These are phyloP conservation scores for Thripadectes ignobilis DNA, from an alignment of 2,797 vertebrate species.

Conservation along the genomic window DNA sequence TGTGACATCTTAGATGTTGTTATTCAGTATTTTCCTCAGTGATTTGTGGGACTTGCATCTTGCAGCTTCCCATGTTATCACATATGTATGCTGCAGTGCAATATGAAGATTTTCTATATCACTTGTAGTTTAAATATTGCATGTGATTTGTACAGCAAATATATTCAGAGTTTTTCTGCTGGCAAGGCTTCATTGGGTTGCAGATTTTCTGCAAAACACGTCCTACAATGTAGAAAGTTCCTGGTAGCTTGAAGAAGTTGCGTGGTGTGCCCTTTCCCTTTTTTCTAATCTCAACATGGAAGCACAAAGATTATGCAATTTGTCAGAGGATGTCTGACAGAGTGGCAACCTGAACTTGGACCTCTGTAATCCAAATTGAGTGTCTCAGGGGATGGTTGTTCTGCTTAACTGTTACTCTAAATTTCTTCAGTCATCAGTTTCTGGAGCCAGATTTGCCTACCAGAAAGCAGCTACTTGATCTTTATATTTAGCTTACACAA, in stretches of 20 bases:
- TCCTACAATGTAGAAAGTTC: background rate
- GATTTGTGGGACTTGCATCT: background rate
- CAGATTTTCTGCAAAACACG: background rate
- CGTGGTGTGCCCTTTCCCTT: background rate
- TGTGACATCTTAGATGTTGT: background rate
- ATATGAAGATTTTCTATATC: background rate
- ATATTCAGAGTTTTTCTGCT: background rate
- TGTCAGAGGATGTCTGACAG: background rate
- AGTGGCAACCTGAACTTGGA: constrained; percentile 8
- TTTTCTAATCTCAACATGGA: background rate
- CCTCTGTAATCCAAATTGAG: background rate
- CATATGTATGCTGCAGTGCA: background rate
- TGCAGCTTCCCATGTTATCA: background rate
- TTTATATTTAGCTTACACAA: background rate
- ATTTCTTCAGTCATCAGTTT: background rate
- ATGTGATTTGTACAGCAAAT: background rate
- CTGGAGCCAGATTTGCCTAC: background rate
- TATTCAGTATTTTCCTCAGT: background rate
- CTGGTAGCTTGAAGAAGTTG: background rate
- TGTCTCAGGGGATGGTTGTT: background rate
- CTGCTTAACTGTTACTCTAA: background rate
- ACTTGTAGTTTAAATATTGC: background rate
- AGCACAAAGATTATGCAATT: background rate
- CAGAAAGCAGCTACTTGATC: background rate
- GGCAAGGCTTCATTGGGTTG: background rate